phyloP scores from a whole-genome alignment of 2,888 invertebrate genomes.

The Archips crataeganus region DNA sequence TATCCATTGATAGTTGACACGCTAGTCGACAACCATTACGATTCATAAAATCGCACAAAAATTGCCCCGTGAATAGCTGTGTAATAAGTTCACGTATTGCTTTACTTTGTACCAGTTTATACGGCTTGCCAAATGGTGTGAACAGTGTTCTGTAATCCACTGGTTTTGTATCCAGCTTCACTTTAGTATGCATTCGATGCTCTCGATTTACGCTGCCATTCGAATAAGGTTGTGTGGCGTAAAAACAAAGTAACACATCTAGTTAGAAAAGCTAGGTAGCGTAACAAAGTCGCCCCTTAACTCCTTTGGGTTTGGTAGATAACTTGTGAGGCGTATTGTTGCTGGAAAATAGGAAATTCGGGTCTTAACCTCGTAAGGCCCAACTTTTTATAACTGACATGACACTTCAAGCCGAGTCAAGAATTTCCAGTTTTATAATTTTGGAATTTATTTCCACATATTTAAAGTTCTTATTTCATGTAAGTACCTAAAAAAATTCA shows the following conservation, averaged over 20 bases:
- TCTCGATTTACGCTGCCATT: not conserved
- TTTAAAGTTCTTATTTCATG: too few species aligned
- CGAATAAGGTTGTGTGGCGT: not conserved
- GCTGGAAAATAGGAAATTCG: too few species aligned
- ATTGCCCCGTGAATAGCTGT: not conserved
- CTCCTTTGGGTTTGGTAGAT: too few species aligned
- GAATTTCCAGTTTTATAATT: too few species aligned
- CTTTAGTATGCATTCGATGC: conserved; percentile 8
- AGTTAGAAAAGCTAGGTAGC: not conserved
- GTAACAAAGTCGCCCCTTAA: not conserved
- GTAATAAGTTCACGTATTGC: not conserved
- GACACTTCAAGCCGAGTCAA: too few species aligned
- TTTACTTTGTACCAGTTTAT: conserved; percentile 12
- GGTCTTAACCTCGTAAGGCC: too few species aligned
- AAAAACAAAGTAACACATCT: not conserved
- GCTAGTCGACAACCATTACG: not conserved
- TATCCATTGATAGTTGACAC: too few species aligned
- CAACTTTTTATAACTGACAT: too few species aligned
- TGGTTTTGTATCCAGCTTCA: not conserved
- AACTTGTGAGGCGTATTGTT: too few species aligned
- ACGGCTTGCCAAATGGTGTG: conserved; percentile 8
- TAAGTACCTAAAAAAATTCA: too few species aligned
- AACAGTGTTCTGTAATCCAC: conserved; percentile 9
- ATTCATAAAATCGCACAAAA: not conserved
- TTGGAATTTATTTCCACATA: too few species aligned